A percentile compares a stretch with the other conserved stretches of the same genome.
phyloP scores from a whole-genome alignment of 1,140 invertebrate species.

The Ceratosolen fusciceps region DNA sequence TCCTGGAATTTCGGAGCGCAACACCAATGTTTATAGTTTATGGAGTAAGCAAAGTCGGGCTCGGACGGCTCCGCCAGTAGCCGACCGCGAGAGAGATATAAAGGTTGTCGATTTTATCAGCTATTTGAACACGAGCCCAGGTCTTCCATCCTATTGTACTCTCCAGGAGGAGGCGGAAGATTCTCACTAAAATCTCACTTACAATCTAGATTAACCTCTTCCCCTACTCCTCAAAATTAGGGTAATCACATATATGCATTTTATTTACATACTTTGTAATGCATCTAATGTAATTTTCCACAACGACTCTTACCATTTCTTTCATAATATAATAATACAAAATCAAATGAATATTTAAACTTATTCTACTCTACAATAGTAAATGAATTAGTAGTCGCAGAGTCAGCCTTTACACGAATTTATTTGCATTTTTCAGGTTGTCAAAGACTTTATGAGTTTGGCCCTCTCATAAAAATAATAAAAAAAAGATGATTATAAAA shows the following conservation, averaged over 20 bases:
- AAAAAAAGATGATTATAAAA: background rate
- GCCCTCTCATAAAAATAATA: too few species aligned
- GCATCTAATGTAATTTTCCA: too few species aligned
- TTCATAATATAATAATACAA: too few species aligned
- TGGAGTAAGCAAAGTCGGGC: conserved; percentile 55
- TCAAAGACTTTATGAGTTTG: background rate
- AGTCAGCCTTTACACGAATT: too few species aligned
- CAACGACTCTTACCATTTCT: too few species aligned
- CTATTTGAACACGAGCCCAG: conserved; percentile 48
- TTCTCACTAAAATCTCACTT: conserved; percentile 14
- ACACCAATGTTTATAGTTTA: background rate
- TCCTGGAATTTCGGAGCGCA: conserved; percentile 21
- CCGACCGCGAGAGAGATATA: conserved; percentile 48
- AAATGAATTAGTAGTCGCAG: too few species aligned
- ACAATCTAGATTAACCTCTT: background rate
- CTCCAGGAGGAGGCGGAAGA: background rate
- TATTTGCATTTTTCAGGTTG: too few species aligned
- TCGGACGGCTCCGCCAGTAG: conserved; percentile 54
- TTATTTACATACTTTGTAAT: too few species aligned
- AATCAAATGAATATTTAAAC: too few species aligned
- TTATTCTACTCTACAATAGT: too few species aligned
- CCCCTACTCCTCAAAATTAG: background rate
- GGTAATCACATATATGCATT: too few species aligned
- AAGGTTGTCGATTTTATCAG: conserved; percentile 59
- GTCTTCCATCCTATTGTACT: background rate